A percentile compares a stretch with the other conserved stretches of the same genome.
Evolutionary conservation across 1,140 invertebrate genomes (phyloP).

Genomic region (Lepidostoma basale): DNA sequence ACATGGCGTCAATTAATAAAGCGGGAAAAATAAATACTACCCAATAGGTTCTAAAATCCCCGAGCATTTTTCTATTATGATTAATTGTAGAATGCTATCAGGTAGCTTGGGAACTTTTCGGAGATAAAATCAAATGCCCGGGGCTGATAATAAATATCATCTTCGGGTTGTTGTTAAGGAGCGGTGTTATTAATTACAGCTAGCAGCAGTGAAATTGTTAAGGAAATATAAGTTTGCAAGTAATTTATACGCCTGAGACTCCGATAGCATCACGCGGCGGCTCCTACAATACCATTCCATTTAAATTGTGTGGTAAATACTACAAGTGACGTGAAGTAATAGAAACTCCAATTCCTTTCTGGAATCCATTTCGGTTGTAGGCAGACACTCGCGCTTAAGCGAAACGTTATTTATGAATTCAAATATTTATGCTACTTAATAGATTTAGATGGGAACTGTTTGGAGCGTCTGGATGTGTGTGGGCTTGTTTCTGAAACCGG

Average conservation of each 20-base stretch:
- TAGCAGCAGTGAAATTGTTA: constrained; percentile 11
- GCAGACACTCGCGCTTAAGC: no score
- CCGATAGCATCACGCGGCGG: not conserved
- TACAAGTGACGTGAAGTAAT: not conserved
- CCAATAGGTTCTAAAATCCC: no score
- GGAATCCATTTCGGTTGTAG: no score
- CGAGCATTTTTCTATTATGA: not conserved
- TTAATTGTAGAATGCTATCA: constrained; percentile 16
- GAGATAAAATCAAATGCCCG: constrained; percentile 21
- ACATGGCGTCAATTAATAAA: no score
- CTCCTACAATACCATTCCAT: no score
- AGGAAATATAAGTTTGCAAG: constrained; percentile 9
- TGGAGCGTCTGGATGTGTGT: no score
- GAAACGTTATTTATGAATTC: no score
- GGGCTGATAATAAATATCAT: constrained; percentile 18
- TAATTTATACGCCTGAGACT: constrained; percentile 7
- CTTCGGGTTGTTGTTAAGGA: constrained; percentile 1
- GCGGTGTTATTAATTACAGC: constrained; percentile 19
- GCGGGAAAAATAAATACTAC: no score
- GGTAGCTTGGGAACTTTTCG: constrained; percentile 21
- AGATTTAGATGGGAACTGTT: no score
- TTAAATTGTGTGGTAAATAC: not conserved
- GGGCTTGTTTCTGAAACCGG: no score
- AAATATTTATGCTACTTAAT: no score
- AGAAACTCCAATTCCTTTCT: not conserved